Evolutionary conservation across 1,140 invertebrate species (phyloP).

Genomic region (Cydia strobilella): DNA sequence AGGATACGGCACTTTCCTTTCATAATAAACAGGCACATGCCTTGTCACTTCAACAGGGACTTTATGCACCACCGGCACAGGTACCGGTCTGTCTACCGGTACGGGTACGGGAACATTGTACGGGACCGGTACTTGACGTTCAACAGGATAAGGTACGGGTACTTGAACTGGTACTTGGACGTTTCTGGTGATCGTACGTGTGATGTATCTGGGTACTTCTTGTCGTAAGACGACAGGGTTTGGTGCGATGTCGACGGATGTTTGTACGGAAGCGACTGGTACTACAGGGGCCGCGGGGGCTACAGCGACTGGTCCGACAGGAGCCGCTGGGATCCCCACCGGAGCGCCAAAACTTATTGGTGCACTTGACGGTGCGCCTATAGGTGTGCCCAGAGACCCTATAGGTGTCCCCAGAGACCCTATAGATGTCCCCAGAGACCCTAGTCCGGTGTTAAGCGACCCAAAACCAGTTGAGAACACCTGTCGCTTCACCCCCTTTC

Average conservation of each 20-base stretch:
- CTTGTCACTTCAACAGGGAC: conserved; percentile 80
- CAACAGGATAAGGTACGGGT: conserved; percentile 62
- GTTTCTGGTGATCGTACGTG: conserved; percentile 78
- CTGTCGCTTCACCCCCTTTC: conserved; percentile 61
- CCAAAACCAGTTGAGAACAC: conserved; percentile 46
- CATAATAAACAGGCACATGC: conserved; percentile 81
- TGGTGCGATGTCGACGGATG: conserved; percentile 79
- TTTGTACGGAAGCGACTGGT: conserved; percentile 72
- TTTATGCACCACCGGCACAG: conserved; percentile 57
- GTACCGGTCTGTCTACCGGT: conserved; percentile 69
- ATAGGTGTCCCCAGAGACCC: not conserved
- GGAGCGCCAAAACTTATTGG: conserved; percentile 39
- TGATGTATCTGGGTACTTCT: conserved; percentile 80
- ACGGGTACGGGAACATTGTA: conserved; percentile 43
- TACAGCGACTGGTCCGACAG: conserved; percentile 59
- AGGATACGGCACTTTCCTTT: conserved; percentile 68
- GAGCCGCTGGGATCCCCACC: conserved; percentile 60
- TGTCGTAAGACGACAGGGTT: conserved; percentile 82
- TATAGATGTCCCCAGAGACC: conserved; percentile 35
- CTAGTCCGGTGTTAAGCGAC: conserved; percentile 19
- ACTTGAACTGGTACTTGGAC: conserved; percentile 81
- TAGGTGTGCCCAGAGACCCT: not conserved
- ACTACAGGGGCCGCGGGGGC: conserved; percentile 53
- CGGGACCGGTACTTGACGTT: conserved; percentile 57
- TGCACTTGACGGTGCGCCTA: not conserved